Evolutionary conservation across 2,797 vertebrate genomes (phyloP).

Genomic region (Gymnothorax javanicus): DNA sequence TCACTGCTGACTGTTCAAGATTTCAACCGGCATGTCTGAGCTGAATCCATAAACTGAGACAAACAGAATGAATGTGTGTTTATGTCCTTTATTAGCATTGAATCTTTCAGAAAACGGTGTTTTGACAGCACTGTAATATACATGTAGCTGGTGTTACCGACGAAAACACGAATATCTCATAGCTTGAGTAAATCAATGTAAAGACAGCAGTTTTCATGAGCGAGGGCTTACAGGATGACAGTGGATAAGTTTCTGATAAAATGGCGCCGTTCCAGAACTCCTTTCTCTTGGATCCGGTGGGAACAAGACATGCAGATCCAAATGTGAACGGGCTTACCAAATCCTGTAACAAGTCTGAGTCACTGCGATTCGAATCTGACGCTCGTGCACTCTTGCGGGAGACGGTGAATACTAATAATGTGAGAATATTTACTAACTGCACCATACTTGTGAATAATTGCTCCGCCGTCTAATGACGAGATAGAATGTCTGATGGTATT

Average conservation of each 20-base stretch:
- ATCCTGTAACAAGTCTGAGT: neutral
- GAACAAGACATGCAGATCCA: neutral
- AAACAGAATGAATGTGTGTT: constrained; percentile 46
- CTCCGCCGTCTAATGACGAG: neutral
- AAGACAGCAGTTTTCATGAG: constrained; percentile 40
- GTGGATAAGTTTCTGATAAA: constrained; percentile 22
- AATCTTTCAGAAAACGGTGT: constrained; percentile 40
- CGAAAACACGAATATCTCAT: constrained; percentile 41
- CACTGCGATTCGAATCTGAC: constrained; percentile 9
- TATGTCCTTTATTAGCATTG: constrained; percentile 45
- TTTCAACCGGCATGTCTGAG: constrained; percentile 48
- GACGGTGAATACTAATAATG: constrained; percentile 19
- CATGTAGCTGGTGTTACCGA: constrained; percentile 36
- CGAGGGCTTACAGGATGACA: constrained; percentile 38
- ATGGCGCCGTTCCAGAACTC: constrained; percentile 21
- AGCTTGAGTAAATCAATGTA: constrained; percentile 38
- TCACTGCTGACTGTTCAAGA: constrained; percentile 35
- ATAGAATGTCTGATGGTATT: constrained; percentile 38
- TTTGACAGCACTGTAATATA: constrained; percentile 49
- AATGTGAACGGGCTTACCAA: neutral
- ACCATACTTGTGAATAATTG: constrained; percentile 16
- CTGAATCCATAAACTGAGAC: constrained; percentile 49
- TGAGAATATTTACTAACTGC: constrained; percentile 17
- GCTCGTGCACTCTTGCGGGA: neutral
- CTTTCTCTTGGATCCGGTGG: constrained; percentile 22